These are phyloP conservation scores for Lerista edwardsae DNA, from an alignment of 2,797 vertebrate species.

Conservation along the genomic window DNA sequence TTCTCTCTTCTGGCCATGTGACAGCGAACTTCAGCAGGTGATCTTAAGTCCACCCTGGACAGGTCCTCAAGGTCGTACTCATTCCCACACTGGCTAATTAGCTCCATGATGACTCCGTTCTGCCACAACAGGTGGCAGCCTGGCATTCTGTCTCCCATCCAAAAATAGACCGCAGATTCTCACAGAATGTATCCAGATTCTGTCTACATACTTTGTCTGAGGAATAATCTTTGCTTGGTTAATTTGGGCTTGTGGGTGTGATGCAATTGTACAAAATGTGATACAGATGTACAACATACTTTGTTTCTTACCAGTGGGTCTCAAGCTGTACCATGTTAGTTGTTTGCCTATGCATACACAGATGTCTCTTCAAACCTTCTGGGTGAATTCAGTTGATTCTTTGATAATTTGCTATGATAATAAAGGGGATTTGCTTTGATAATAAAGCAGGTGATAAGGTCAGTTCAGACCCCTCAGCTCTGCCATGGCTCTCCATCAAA, in stretches of 20 bases:
- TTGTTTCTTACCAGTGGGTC: not conserved
- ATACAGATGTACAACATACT: not conserved
- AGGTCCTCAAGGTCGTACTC: too few relatives aligned
- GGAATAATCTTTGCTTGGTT: not conserved
- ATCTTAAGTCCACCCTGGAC: too few relatives aligned
- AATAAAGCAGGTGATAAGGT: constrained; percentile 2
- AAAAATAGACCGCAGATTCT: too few relatives aligned
- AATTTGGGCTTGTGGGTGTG: not conserved
- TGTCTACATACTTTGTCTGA: not conserved
- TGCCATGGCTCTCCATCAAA: not conserved
- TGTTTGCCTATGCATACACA: constrained; percentile 9
- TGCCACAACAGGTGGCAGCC: too few relatives aligned
- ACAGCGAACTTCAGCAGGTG: too few relatives aligned
- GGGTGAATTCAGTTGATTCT: not conserved
- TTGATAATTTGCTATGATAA: not conserved
- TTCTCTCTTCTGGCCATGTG: too few relatives aligned
- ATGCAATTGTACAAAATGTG: not conserved
- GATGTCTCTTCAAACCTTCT: constrained; percentile 31
- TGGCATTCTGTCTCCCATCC: too few relatives aligned
- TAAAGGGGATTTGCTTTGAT: not conserved
- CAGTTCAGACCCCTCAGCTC: not conserved
- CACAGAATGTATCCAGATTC: not conserved
- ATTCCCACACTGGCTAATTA: too few relatives aligned
- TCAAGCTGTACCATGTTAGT: not conserved
- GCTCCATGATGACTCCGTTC: too few relatives aligned